phyloP scores from a whole-genome alignment of 2,888 invertebrate species.

The Junonia oenone region DNA sequence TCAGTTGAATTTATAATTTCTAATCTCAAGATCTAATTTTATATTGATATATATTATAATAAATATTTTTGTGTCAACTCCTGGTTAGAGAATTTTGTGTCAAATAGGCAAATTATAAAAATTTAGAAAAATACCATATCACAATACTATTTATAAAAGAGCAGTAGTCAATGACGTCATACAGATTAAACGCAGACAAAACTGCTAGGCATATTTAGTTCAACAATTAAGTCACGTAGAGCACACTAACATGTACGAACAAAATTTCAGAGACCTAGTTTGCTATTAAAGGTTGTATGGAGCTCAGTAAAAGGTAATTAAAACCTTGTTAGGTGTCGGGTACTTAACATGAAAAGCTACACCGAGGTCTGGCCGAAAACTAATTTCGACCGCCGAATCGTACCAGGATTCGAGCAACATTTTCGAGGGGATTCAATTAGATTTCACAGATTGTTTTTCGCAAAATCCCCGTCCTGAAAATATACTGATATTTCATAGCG shows the following conservation, averaged over 20 bases:
- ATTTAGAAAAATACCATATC: no score
- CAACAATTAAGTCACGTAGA: not conserved
- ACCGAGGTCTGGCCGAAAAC: conserved; percentile 59
- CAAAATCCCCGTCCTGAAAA: conserved; percentile 4
- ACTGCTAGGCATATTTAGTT: not conserved
- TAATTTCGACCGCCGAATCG: conserved; percentile 49
- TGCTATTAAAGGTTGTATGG: not conserved
- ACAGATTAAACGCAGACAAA: no score
- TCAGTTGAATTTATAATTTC: no score
- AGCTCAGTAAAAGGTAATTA: conserved; percentile 45
- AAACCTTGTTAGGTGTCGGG: conserved; percentile 53
- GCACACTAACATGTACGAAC: no score
- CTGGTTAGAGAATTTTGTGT: no score
- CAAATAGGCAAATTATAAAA: no score
- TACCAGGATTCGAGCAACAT: conserved; percentile 19
- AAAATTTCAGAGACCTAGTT: not conserved
- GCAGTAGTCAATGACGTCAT: no score
- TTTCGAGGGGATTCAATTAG: conserved; percentile 43
- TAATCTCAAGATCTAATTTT: no score
- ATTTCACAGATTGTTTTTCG: conserved; percentile 41
- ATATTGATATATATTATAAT: no score
- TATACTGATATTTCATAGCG: not conserved
- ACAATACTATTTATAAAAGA: no score
- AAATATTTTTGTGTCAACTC: no score
- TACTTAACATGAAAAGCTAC: conserved; percentile 46